Evolutionary conservation across 2,797 vertebrate species (phyloP), one percentile per base, ranked within the genome.

Genomic region (Phrynocephalus forsythii): DNA sequence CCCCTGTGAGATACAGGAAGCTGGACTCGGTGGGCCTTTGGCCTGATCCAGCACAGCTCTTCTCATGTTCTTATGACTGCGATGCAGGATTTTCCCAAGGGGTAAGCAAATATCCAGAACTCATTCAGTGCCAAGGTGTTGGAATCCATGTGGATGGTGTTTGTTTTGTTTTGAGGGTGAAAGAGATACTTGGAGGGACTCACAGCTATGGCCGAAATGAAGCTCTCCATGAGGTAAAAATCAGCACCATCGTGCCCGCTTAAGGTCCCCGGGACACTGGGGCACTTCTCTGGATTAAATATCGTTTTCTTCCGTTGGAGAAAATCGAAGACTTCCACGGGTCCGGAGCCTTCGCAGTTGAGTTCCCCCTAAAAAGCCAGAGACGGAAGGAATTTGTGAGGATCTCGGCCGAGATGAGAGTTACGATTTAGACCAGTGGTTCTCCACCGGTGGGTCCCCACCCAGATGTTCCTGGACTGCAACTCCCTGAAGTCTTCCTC

Each of bases 161-260:
- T 0, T 5, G n/a, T 69, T n/a, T 28, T 24, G 30, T 60, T 28
- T 15, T 60, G 4, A 16, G 4, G n/a, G 8, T 3, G 11, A 8
- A 18, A 30, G 24, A 24, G 18, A n/a, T 6, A 16, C 4, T 28
- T 1, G 24, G 48, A 9, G 30, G 48, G 72, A 96, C 97, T 97
- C 78, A 98, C 98, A 48, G 93, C 94, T 48, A 98, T 96, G 67
- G 98, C 97, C 82, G 97, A 96, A 92, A 98, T 92, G 72, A 98
- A 98, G 75, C 96, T 94, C 5, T 97, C 80, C 0, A 98, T 97
- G 1, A 98, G 94, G 90, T 97, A 95, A 89, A 97, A 98, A 95
- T 98, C 98, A 2, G 97, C 97, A 52, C 91, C 94, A 0, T 95
- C 94, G 5, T 98, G 98, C 7, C 96, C 96, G 0, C 75, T 63